Evolutionary conservation across 2,797 vertebrate genomes (phyloP).

Genomic region (Hemitrygon akajei): DNA sequence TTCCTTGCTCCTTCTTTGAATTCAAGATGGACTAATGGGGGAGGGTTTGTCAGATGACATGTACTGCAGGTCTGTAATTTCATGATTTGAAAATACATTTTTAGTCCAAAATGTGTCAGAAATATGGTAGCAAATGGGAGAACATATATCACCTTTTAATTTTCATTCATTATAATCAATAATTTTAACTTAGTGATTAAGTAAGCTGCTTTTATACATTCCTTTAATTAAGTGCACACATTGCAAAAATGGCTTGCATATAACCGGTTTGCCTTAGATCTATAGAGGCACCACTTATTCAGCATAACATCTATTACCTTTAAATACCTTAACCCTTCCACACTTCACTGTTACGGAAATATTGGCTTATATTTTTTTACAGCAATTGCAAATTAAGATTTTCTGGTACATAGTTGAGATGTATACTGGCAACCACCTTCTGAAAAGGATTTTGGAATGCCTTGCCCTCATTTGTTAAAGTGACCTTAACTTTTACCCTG

Average conservation of each 20-base stretch:
- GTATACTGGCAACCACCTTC: background rate
- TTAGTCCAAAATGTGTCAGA: slow-evolving; percentile 21
- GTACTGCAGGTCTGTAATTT: background rate
- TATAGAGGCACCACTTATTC: background rate
- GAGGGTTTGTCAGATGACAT: no score
- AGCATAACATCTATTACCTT: background rate
- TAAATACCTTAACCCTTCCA: background rate
- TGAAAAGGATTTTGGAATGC: background rate
- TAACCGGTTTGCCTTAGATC: background rate
- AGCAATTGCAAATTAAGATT: background rate
- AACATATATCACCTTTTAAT: slow-evolving; percentile 13
- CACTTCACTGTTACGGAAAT: background rate
- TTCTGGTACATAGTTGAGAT: background rate
- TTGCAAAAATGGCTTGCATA: slow-evolving; percentile 22
- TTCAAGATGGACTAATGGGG: background rate
- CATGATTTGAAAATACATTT: slow-evolving; percentile 5
- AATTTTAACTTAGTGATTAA: slow-evolving; percentile 30
- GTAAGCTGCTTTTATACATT: slow-evolving; percentile 9
- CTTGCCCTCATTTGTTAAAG: background rate
- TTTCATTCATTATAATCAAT: slow-evolving; percentile 19
- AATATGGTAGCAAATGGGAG: background rate
- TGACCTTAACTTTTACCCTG: no score
- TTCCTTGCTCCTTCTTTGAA: background rate
- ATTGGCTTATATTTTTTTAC: slow-evolving; percentile 5
- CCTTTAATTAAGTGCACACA: slow-evolving; percentile 9